These are phyloP conservation scores for Gavia stellata DNA, from an alignment of 2,113 vertebrate species.

Conservation along the genomic window DNA sequence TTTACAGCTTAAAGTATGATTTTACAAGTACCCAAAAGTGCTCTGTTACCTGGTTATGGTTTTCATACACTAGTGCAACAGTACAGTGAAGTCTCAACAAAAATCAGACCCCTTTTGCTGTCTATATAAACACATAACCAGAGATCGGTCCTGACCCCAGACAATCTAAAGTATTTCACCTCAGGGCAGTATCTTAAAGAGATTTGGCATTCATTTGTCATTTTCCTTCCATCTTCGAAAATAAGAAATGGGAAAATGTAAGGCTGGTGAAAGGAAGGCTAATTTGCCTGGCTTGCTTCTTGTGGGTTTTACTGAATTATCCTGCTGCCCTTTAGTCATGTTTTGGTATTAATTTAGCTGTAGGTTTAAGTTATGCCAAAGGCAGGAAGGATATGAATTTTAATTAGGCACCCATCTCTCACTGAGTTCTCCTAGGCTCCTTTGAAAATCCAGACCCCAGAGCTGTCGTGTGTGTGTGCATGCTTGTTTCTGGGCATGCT, in stretches of 20 bases:
- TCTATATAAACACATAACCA: background rate
- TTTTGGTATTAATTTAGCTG: conserved; percentile 47
- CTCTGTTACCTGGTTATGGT: background rate
- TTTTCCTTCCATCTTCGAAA: background rate
- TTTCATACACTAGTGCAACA: background rate
- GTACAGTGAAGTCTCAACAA: background rate
- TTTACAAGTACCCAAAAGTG: background rate
- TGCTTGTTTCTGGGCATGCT: conserved; percentile 6
- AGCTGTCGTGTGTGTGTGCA: conserved; percentile 1
- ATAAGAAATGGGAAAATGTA: background rate
- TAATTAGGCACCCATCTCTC: conserved; percentile 51
- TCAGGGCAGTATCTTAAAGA: background rate
- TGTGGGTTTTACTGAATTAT: conserved; percentile 40
- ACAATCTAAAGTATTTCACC: background rate
- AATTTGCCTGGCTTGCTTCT: conserved; percentile 9
- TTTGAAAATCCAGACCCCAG: conserved; percentile 20
- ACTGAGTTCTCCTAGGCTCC: background rate
- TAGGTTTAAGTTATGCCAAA: conserved; percentile 31
- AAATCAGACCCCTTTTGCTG: background rate
- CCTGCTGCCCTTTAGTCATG: conserved; percentile 26
- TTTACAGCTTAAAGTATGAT: background rate
- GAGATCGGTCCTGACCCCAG: background rate
- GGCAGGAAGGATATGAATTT: conserved; percentile 32
- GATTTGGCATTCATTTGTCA: background rate
- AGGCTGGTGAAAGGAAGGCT: conserved; percentile 9